Percentiles rank a stretch among this genome's conserved stretches.
phyloP scores from a whole-genome alignment of 2,113 vertebrate species.

The Oceanodroma tethys region DNA sequence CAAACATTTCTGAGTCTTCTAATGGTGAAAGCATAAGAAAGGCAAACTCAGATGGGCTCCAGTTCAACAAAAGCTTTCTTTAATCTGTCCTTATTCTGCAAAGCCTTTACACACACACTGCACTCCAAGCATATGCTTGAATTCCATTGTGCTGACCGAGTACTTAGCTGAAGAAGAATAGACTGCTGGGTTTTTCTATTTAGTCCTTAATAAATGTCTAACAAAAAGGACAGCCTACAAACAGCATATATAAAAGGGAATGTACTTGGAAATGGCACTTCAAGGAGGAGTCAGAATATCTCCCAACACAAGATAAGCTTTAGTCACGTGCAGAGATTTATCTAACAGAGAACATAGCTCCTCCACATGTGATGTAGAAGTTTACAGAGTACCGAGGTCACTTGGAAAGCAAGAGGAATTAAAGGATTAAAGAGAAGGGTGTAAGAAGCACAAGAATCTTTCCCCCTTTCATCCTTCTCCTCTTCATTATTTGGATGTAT shows the following conservation, averaged over 20 bases:
- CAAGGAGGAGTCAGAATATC: neutral
- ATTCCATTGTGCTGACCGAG: neutral
- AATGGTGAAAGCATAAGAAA: neutral
- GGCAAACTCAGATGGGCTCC: neutral
- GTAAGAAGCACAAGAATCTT: neutral
- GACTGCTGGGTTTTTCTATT: neutral
- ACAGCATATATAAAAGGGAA: neutral
- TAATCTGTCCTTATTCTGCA: neutral
- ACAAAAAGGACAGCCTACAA: neutral
- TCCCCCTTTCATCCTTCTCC: neutral
- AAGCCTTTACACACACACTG: neutral
- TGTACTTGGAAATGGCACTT: neutral
- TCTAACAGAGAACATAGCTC: slow-evolving; percentile 3
- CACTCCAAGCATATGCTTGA: neutral
- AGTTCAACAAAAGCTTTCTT: neutral
- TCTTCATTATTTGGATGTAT: neutral
- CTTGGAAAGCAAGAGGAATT: neutral
- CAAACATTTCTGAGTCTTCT: neutral
- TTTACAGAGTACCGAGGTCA: neutral
- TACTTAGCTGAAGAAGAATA: neutral
- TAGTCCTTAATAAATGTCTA: neutral
- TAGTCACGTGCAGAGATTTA: neutral
- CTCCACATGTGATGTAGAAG: neutral
- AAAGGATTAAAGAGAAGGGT: neutral
- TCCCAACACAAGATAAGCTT: neutral